phyloP scores from a whole-genome alignment of 2,113 vertebrate species.

The Mormyrus iriodes region DNA sequence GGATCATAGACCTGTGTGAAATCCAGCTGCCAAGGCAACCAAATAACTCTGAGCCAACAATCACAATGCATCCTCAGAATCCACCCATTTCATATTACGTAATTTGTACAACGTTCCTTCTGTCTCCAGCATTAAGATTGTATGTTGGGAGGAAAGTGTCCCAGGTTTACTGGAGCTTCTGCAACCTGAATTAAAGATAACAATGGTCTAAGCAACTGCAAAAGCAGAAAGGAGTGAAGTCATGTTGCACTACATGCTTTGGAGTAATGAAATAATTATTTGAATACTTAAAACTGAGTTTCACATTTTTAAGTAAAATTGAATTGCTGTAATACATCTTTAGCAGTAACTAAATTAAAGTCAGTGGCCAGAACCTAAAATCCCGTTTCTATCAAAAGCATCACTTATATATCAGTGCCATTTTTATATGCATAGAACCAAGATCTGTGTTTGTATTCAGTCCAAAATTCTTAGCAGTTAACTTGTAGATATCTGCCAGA shows the following conservation, averaged over 20 bases:
- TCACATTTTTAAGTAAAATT: neutral
- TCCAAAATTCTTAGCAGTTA: no score
- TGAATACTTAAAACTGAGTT: neutral
- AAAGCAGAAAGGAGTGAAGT: neutral
- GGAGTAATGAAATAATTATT: neutral
- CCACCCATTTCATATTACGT: neutral
- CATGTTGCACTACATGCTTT: neutral
- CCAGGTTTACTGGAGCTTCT: neutral
- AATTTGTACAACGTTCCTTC: neutral
- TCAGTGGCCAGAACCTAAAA: neutral
- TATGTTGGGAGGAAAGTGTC: neutral
- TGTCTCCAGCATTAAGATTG: neutral
- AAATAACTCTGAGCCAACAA: neutral
- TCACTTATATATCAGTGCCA: no score
- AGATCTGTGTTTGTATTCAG: no score
- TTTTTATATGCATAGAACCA: no score
- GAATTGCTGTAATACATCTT: neutral
- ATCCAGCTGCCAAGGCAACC: neutral
- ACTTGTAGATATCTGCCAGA: no score
- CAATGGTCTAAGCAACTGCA: neutral
- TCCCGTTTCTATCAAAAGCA: no score
- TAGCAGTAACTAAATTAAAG: neutral
- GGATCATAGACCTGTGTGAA: neutral
- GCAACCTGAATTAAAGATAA: neutral
- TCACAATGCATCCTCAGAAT: neutral